phyloP scores from a whole-genome alignment of 1,140 invertebrate genomes.

The Camponotus pennsylvanicus region DNA sequence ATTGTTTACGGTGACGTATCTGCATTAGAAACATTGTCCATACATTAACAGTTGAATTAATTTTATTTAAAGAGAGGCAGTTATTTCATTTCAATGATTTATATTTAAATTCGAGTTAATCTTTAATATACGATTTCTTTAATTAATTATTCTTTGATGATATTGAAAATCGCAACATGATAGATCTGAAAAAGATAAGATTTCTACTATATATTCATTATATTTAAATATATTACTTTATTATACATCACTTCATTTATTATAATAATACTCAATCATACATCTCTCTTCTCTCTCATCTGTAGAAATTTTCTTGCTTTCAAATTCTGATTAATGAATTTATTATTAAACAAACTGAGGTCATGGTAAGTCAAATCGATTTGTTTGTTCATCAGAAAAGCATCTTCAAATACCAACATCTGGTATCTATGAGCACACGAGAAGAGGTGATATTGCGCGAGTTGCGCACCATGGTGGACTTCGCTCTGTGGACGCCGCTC shows the following conservation, averaged over 20 bases:
- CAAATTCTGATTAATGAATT: neutral
- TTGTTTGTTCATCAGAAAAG: conserved; percentile 89
- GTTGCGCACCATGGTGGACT: conserved; percentile 93
- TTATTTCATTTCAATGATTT: neutral
- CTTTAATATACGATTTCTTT: neutral
- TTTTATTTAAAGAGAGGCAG: neutral
- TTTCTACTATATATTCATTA: neutral
- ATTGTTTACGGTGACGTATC: conserved; percentile 15
- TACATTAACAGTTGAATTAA: conserved; percentile 16
- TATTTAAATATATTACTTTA: neutral
- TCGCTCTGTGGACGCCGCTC: conserved; percentile 92
- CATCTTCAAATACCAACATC: conserved; percentile 92
- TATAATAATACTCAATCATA: neutral
- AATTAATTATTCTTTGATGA: neutral
- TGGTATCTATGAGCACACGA: conserved; percentile 89
- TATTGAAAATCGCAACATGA: neutral
- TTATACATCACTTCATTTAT: neutral
- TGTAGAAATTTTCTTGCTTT: too few species aligned
- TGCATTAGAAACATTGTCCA: neutral
- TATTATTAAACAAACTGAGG: neutral
- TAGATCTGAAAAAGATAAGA: neutral
- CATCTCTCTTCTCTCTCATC: too few species aligned
- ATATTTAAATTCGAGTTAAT: neutral
- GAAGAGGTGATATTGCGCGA: conserved; percentile 94
- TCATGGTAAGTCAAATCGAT: neutral